Evolutionary conservation across 2,113 vertebrate species (phyloP), one percentile per base, ranked within the genome.

Genomic region (Poecilia latipinna): DNA sequence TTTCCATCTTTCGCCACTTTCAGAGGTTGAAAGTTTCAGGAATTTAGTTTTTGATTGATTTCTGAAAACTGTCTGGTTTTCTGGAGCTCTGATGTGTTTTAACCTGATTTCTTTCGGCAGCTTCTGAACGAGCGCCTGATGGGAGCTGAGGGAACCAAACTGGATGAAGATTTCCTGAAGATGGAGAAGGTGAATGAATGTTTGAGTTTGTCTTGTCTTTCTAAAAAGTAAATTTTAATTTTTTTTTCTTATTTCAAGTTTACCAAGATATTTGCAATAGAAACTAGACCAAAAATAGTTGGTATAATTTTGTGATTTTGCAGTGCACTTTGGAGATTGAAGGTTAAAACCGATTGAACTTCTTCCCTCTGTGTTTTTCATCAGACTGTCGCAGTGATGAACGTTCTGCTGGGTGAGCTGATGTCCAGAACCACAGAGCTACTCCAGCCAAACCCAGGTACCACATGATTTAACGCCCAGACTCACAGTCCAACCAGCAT

Each of bases 361-460:
- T 33, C 33, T 3, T 66, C 39, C 12, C 29, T 22, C 32, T 75
- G 1, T 73, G 44, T 48, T 12, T 54, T 54, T n/a, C 61, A 1
- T 92, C 35, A 98, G 97, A 96, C 95, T 91, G 94, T 96, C 60
- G 93, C 94, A 35, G 69, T 95, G 74, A 96, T 96, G 72, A 95
- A 94, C 83, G 95, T 95, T 89, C 93, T 96, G 66, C 93, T 98
- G 84, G 86, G 91, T 0, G 96, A 98, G 33, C 95, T 98, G 63
- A 84, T 97, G 51, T 94, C 95, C 39, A 98, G 93, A 93, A 95
- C 96, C 35, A 97, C 96, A 0, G 96, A 97, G 42, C 96, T 97
- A 82, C 95, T 98, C 65, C 97, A 98, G 74, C 97, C 97, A n/a
- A 97, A 98, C 93, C 96, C 96, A 95, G 97, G 97, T 98, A 96